Evolutionary conservation across 1,140 invertebrate genomes (phyloP).

Genomic region (Leptinotarsa texana): DNA sequence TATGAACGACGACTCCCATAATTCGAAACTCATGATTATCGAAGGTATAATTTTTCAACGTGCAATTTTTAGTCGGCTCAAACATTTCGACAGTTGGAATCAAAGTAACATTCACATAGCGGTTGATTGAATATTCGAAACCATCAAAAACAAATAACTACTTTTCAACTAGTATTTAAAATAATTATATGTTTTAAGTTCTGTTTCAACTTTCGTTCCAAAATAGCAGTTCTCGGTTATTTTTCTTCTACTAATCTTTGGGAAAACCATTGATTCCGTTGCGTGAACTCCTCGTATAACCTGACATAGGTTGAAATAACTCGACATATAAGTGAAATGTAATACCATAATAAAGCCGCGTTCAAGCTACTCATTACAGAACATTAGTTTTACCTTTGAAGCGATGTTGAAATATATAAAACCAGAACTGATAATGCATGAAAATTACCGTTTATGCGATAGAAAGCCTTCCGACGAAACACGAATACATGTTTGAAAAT

Average conservation of each 20-base stretch:
- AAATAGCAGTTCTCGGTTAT: no score
- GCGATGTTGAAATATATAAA: slow-evolving; percentile 8
- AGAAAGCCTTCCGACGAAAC: not conserved
- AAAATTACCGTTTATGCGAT: slow-evolving; percentile 8
- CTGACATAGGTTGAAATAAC: not conserved
- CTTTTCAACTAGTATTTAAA: no score
- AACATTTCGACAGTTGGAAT: no score
- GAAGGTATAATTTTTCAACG: no score
- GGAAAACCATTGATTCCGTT: not conserved
- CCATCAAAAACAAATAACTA: no score
- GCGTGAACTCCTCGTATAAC: not conserved
- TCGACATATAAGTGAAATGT: slow-evolving; percentile 22
- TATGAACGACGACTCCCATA: no score
- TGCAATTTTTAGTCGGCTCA: no score
- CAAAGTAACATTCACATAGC: no score
- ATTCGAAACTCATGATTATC: no score
- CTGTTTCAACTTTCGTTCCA: no score
- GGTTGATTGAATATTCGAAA: no score
- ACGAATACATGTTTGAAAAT: not conserved
- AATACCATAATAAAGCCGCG: slow-evolving; percentile 12
- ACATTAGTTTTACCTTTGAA: slow-evolving; percentile 5
- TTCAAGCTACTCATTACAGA: not conserved
- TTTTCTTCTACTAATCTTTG: not conserved
- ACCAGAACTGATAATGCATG: slow-evolving; percentile 9
- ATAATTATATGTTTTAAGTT: no score